phyloP scores from a whole-genome alignment of 2,888 invertebrate species.

The Heliconius ismenius region DNA sequence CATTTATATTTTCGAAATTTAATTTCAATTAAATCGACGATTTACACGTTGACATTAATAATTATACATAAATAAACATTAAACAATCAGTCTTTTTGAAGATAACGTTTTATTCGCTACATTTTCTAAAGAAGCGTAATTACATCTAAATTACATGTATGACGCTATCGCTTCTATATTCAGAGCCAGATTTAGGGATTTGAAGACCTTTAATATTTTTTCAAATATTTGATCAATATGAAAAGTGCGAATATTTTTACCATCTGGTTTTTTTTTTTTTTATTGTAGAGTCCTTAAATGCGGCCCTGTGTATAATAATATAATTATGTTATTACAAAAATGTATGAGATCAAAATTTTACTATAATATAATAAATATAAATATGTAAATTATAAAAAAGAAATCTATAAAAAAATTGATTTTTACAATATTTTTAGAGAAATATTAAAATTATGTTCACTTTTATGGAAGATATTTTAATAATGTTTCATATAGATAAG shows the following conservation, averaged over 20 bases:
- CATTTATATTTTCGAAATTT: constrained; percentile 71
- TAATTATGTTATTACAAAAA: constrained; percentile 6
- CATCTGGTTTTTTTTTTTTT: not conserved
- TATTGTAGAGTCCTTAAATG: not conserved
- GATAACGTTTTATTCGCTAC: constrained; percentile 61
- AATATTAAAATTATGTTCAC: not conserved
- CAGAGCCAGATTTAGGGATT: not conserved
- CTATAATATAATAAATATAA: not conserved
- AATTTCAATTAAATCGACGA: constrained; percentile 68
- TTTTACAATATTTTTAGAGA: not conserved
- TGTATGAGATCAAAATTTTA: constrained; percentile 22
- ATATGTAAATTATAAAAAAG: not conserved
- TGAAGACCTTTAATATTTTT: not conserved
- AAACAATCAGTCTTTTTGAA: constrained; percentile 81
- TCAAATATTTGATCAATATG: no score
- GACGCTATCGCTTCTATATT: constrained; percentile 31
- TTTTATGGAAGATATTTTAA: not conserved
- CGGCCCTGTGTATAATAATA: not conserved
- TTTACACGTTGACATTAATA: constrained; percentile 52
- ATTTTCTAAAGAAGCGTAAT: constrained; percentile 42
- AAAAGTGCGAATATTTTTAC: no score
- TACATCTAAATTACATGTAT: constrained; percentile 39
- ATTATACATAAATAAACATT: constrained; percentile 61
- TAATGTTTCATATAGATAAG: not conserved
- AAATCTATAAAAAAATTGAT: not conserved